Evolutionary conservation across 2,888 invertebrate species (phyloP).

Genomic region (Cynaeus angustus): DNA sequence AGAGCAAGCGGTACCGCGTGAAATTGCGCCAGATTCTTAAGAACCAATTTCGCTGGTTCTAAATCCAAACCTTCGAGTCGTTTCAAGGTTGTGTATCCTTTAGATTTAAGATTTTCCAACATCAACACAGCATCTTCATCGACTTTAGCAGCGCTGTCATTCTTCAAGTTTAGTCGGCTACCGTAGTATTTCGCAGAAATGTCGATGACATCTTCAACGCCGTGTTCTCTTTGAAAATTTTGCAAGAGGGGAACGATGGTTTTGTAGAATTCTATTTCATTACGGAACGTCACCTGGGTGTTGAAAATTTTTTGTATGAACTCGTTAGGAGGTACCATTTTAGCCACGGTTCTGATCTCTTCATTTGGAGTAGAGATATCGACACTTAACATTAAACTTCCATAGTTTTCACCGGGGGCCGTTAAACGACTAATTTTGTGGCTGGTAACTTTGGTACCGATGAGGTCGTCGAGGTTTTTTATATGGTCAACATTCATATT

Average conservation of each 20-base stretch:
- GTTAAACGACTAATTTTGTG: constrained; percentile 11
- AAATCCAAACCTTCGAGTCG: not conserved
- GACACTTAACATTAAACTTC: constrained; percentile 18
- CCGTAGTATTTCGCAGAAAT: constrained; percentile 47
- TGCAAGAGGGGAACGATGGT: constrained; percentile 43
- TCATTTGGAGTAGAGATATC: constrained; percentile 3
- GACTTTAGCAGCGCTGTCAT: constrained; percentile 35
- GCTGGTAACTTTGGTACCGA: not conserved
- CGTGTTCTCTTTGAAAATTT: constrained; percentile 41
- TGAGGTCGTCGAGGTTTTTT: not conserved
- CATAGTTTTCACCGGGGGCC: constrained; percentile 25
- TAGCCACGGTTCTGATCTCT: constrained; percentile 12
- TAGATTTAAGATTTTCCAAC: not conserved
- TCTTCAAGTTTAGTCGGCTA: constrained; percentile 35
- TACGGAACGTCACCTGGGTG: constrained; percentile 48
- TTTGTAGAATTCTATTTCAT: constrained; percentile 49
- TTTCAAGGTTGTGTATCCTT: not conserved
- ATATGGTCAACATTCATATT: not conserved
- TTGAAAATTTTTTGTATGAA: constrained; percentile 41
- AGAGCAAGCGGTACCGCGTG: constrained; percentile 41
- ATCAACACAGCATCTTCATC: not conserved
- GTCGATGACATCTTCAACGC: constrained; percentile 36
- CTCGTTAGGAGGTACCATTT: constrained; percentile 25
- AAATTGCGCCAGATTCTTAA: constrained; percentile 42
- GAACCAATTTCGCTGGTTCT: constrained; percentile 29